Evolutionary conservation across 1,140 invertebrate species (phyloP).

Genomic region (Drosophila insularis): DNA sequence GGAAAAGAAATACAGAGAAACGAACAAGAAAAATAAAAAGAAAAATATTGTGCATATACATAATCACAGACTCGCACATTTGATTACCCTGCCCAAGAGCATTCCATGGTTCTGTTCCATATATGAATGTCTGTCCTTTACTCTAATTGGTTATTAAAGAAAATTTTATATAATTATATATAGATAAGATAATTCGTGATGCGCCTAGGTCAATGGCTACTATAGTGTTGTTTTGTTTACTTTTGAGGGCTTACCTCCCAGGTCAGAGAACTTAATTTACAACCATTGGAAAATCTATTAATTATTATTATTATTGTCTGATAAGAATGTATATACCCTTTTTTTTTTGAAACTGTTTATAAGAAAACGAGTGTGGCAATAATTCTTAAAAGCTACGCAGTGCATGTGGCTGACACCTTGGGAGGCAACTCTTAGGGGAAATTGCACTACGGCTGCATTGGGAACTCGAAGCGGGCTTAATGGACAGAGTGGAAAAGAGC

Average conservation of each 20-base stretch:
- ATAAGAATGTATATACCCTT: background rate
- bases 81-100: background rate
- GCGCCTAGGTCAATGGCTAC: no score
- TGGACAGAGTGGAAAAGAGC: constrained; percentile 11
- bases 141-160: no score
- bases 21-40: background rate
- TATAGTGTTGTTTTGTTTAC: no score
- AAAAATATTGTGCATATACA: background rate
- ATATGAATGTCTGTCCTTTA: no score
- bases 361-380: background rate
- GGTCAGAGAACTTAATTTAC: no score
- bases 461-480: constrained; percentile 32
- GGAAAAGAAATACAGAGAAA: constrained; percentile 13
- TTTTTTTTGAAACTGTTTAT: background rate
- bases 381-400: constrained; percentile 8
- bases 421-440: background rate
- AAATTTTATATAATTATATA: no score
- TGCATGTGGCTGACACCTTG: constrained; percentile 9
- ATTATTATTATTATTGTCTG: no score
- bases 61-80: background rate
- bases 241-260: no score
- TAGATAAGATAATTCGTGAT: no score
- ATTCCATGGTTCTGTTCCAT: no score
- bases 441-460: constrained; percentile 17
- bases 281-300: no score